These are phyloP conservation scores for Mythimna vitellina DNA, from an alignment of 2,888 invertebrate species.

Conservation along the genomic window DNA sequence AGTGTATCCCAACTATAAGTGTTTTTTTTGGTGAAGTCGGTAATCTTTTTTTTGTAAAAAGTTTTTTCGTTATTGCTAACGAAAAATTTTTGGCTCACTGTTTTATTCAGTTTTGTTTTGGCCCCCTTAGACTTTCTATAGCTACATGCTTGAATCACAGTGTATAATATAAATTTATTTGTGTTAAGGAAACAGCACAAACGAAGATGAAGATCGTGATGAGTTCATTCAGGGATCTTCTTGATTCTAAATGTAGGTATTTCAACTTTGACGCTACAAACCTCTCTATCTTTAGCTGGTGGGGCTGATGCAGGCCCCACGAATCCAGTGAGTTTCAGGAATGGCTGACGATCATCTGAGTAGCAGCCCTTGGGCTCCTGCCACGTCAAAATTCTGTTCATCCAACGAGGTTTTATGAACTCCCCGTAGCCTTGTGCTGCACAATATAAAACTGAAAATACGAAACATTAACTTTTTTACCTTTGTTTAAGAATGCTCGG, in stretches of 20 bases:
- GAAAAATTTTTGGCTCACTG: too few species aligned
- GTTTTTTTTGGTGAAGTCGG: too few species aligned
- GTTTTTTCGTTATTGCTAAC: too few species aligned
- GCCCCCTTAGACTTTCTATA: too few species aligned
- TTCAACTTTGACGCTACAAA: constrained; percentile 45
- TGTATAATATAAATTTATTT: neutral
- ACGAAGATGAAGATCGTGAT: too few species aligned
- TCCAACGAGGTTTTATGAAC: constrained; percentile 88
- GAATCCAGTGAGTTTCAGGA: constrained; percentile 83
- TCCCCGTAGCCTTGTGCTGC: constrained; percentile 87
- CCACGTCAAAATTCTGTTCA: constrained; percentile 87
- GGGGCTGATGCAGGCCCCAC: constrained; percentile 74
- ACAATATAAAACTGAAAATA: constrained; percentile 82
- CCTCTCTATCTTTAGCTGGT: constrained; percentile 80
- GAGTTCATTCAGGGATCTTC: neutral
- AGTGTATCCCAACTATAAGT: too few species aligned
- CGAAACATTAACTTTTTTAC: neutral
- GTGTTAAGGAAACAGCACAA: neutral
- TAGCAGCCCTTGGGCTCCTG: constrained; percentile 87
- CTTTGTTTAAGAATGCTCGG: neutral
- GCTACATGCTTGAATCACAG: too few species aligned
- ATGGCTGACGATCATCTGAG: constrained; percentile 84
- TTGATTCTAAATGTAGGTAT: too few species aligned
- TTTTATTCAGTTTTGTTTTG: too few species aligned
- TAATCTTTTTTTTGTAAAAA: too few species aligned